phyloP scores from a whole-genome alignment of 2,888 invertebrate species.

The Pseudeuparius sepicola region DNA sequence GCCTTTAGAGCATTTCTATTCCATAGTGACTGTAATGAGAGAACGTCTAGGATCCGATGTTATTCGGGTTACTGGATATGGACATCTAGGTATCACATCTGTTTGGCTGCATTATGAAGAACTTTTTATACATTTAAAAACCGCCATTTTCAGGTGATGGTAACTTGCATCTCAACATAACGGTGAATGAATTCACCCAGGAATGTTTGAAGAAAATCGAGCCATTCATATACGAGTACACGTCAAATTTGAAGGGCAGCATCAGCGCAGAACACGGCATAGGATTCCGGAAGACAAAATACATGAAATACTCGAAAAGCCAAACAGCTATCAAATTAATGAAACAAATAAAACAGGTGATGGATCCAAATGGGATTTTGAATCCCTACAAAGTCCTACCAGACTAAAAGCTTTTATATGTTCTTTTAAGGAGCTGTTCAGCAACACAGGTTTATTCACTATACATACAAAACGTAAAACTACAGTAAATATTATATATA shows the following conservation, averaged over 20 bases:
- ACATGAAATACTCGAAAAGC: conserved; percentile 73
- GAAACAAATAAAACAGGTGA: conserved; percentile 67
- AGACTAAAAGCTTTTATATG: conserved; percentile 4
- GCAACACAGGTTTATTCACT: too few species aligned
- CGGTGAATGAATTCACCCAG: conserved; percentile 54
- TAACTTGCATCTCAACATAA: conserved; percentile 88
- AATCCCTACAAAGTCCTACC: conserved; percentile 88
- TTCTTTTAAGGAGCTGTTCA: too few species aligned
- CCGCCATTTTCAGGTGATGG: conserved; percentile 61
- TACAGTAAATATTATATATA: too few species aligned
- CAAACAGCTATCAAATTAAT: conserved; percentile 66
- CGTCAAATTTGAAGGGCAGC: conserved; percentile 71
- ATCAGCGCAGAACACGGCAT: conserved; percentile 96
- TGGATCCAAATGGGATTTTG: conserved; percentile 91
- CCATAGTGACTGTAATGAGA: conserved; percentile 62
- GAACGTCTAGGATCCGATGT: conserved; percentile 49
- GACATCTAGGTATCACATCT: conserved; percentile 82
- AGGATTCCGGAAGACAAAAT: conserved; percentile 79
- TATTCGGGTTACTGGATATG: conserved; percentile 71
- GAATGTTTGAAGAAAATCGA: conserved; percentile 61
- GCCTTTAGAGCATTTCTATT: conserved; percentile 75
- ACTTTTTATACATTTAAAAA: conserved; percentile 1
- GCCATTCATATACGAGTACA: conserved; percentile 87
- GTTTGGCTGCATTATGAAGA: conserved; percentile 3
- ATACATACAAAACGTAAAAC: too few species aligned